Conservation (phyloP, 2,888 invertebrate species). For the Drosophila testacea region DNA sequence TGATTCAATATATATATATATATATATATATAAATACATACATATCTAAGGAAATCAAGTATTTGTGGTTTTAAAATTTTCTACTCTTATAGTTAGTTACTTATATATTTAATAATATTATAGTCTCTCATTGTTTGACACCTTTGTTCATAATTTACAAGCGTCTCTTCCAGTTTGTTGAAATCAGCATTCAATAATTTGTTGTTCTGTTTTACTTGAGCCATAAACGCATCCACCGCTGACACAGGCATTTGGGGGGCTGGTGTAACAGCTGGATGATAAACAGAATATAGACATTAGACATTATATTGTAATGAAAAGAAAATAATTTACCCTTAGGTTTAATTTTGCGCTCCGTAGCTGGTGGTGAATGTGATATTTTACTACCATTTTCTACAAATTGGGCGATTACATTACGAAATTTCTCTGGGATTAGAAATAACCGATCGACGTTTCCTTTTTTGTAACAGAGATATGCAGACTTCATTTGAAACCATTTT, state of each 20-base stretch:
- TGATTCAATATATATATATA: background rate
- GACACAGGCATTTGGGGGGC: constrained; percentile 10
- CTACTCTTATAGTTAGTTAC: constrained; percentile 9
- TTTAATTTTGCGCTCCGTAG: constrained; percentile 25
- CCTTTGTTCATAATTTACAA: constrained; percentile 73
- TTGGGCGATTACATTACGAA: constrained; percentile 75
- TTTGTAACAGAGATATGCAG: constrained; percentile 80
- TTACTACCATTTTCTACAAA: constrained; percentile 79
- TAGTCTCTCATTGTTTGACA: constrained; percentile 65
- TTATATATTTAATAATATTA: constrained; percentile 53
- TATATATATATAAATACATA: background rate
- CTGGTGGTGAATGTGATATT: constrained; percentile 20
- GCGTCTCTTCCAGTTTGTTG: constrained; percentile 61
- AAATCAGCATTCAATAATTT: constrained; percentile 67
- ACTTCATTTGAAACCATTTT: constrained; percentile 83
- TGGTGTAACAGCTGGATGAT: background rate
- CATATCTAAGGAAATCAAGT: background rate
- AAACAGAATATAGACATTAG: background rate
- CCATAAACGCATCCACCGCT: constrained; percentile 62
- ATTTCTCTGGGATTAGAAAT: constrained; percentile 78
- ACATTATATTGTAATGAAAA: no score
- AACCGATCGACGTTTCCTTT: constrained; percentile 81
- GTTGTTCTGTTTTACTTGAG: constrained; percentile 67
- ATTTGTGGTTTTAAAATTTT: background rate
- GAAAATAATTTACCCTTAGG: constrained; percentile 18